A percentile compares a stretch with the other conserved stretches of the same genome.
Conservation (phyloP, 30 jellyfish, hydroid and myxozoan species). For the Morbakka virulenta region DNA sequence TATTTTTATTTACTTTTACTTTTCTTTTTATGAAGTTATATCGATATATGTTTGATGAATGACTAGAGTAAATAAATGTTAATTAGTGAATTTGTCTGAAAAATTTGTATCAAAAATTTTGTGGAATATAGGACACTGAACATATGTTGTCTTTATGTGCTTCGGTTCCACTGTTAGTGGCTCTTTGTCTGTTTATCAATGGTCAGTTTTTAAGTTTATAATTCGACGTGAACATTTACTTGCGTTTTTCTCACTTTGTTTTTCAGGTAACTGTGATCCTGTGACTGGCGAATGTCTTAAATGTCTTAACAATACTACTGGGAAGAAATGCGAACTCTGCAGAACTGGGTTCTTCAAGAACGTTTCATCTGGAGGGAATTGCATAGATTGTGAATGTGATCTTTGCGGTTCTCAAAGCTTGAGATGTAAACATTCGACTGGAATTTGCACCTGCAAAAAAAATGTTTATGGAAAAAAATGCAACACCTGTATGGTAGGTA, state of each 20-base stretch:
- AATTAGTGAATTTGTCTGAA: no score
- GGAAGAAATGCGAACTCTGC: constrained; percentile 79
- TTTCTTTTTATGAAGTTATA: no score
- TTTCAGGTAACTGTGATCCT: constrained; percentile 87
- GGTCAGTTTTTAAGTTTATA: no score
- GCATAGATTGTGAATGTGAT: constrained; percentile 78
- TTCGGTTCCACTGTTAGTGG: no score
- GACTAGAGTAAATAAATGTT: no score
- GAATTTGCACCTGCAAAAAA: constrained; percentile 82
- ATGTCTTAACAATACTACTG: constrained; percentile 80
- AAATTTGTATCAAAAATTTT: no score
- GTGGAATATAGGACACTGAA: no score
- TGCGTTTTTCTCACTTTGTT: neutral
- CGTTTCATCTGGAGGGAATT: constrained; percentile 58
- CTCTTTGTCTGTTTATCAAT: no score
- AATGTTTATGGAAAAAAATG: constrained; percentile 78
- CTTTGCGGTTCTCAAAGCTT: constrained; percentile 68
- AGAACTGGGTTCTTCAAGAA: constrained; percentile 88
- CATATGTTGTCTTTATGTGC: no score
- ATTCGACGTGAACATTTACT: no score
- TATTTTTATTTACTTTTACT: no score
- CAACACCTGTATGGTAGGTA: constrained; percentile 65
- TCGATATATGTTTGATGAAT: no score
- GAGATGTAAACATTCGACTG: constrained; percentile 58
- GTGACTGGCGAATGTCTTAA: constrained; percentile 83